Evolutionary conservation across 2,888 invertebrate species (phyloP).

Genomic region (Thelaira solivaga): DNA sequence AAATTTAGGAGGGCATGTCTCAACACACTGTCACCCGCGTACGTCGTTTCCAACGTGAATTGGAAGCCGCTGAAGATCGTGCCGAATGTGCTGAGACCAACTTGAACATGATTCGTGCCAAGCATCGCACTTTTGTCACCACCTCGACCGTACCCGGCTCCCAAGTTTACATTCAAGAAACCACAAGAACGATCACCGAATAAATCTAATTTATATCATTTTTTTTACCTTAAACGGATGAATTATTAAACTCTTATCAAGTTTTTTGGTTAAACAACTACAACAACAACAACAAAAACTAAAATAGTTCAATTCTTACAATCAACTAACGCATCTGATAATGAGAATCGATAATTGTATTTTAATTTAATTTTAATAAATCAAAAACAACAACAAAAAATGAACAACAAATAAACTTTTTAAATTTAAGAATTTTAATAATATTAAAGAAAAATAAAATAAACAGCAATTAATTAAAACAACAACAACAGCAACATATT

Average conservation of each 20-base stretch:
- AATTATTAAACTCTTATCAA: constrained; percentile 45
- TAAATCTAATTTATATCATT: constrained; percentile 66
- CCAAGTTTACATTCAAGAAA: constrained; percentile 93
- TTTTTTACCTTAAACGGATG: constrained; percentile 60
- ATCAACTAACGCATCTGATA: constrained; percentile 33
- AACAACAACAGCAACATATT: constrained; percentile 40
- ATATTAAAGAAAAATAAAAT: constrained; percentile 16
- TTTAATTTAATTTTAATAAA: constrained; percentile 69
- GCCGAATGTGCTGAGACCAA: constrained; percentile 97
- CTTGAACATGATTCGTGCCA: constrained; percentile 95
- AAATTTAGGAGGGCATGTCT: constrained; percentile 91
- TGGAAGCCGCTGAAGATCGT: constrained; percentile 98
- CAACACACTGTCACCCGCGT: constrained; percentile 95
- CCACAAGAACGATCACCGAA: constrained; percentile 81
- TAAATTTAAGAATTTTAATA: constrained; percentile 64
- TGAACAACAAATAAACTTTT: constrained; percentile 69
- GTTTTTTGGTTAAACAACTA: constrained; percentile 36
- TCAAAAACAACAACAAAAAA: constrained; percentile 67
- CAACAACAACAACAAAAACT: constrained; percentile 1
- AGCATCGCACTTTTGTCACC: constrained; percentile 98
- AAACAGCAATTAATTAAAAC: constrained; percentile 30
- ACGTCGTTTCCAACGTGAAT: constrained; percentile 97
- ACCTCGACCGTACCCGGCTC: constrained; percentile 94
- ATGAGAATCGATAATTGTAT: constrained; percentile 68
- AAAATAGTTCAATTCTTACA: constrained; percentile 1